Evolutionary conservation across 2,888 invertebrate species (phyloP), one percentile per base, ranked within the genome.

Genomic region (Oscheius sp.): DNA sequence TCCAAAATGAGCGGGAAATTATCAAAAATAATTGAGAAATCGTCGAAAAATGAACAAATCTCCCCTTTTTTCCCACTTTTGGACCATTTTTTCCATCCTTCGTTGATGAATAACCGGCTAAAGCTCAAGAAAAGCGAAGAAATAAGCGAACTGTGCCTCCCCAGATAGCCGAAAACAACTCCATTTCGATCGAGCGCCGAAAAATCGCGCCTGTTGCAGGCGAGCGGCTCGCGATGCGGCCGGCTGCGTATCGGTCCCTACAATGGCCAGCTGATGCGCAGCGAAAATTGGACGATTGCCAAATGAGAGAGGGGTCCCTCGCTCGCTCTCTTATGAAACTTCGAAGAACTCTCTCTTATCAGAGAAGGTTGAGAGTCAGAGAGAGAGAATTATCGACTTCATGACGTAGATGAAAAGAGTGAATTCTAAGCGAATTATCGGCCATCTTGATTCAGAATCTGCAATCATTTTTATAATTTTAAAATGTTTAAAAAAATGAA

Each of bases 211-310:
- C 55, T 33, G n/a, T n/a, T 20, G 34, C n/a, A 4, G 34, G 65
- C 65, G 52, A 42, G 65, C 33, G 52, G 15, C 10, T n/a, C 33
- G 65, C 65, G 37, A 10, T 8, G 65, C 65, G 65, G 65, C 39
- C 29, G 37, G 45, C 63, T 39, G 17, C 45, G 27, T 39, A 45
- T 63, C 63, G 42, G 25, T 27, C 12, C 3, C n/a, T 29, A 39
- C 42, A 45, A 1, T 23, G 5, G 25, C 17, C 25, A 45, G 63
- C 25, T 45, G 63, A 63, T 63, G 63, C 63, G 42, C 63, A 63
- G 57, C 45, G 20, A 8, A 42, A 8, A 17, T 25, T 63, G 42
- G 63, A 15, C 63, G 25, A n/a, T 63, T 63, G 42, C 63, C 63
- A 63, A 45, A 17, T 15, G n/a, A n/a, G n/a, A n/a, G n/a, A n/a